Base-by-base conservation (phyloP, 2,113 vertebrate genomes). In the Catharus minimus region DNA sequence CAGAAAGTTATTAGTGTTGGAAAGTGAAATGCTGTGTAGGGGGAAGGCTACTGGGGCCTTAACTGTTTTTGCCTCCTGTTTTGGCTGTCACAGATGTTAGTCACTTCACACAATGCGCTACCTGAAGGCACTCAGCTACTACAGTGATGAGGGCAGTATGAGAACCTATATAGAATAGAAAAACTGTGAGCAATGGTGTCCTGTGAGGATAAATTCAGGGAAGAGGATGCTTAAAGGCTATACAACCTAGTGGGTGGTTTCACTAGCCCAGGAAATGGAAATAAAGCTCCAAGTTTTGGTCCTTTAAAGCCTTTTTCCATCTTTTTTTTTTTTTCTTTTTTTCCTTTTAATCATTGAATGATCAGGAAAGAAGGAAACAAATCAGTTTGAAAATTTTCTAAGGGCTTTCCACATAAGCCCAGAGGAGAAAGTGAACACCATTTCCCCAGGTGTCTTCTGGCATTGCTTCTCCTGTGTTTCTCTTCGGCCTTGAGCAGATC, bases 41-140 rank as follows among this genome's bases (percentile, higher is more conserved):
- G 67, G 33, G 55, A 92, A 89, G 82, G 58, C 81, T 84, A 49
- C 71, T 82, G 81, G 58, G 52, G 41, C 36, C 81, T 93, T 76
- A 89, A 93, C 89, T 52, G 47, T 60, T 85, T 73, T 50, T 33
- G 18, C 81, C 81, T 89, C 80, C 83, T 82, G 78, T 75, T 93
- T 87, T 94, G 78, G 84, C 76, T 94, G 77, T 90, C 71, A 71
- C 84, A 95, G 89, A 92, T 94, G 92, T 92, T 89, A 90, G 93
- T 93, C 71, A 90, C 71, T 66, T 92, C 2, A 0, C 67, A 53
- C 74, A 89, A 90, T 52, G n/a, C 86, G 41, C 92, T 90, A 76
- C 86, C 90, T 83, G 86, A 80, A 91, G 81, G 67, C 90, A 46
- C 67, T 85, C 50, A 28, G 86, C 82, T 85, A 67, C 81, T 74